phyloP scores from a whole-genome alignment of 2,888 invertebrate species.

The Apamea anceps region DNA sequence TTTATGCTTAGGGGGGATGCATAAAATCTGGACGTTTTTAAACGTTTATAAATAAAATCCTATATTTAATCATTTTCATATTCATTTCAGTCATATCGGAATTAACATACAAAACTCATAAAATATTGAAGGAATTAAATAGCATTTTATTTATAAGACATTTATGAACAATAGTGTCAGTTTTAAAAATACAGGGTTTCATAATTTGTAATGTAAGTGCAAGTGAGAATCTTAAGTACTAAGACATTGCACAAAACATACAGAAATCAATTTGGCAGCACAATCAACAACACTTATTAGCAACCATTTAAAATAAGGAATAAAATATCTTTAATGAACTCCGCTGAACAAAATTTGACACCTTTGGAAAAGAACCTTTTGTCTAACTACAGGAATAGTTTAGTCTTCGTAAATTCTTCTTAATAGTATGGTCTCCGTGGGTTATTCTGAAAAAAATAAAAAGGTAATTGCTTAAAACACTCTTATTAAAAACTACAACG shows the following conservation, averaged over 20 bases:
- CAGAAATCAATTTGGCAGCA: slow-evolving; percentile 46
- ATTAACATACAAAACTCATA: slow-evolving; percentile 25
- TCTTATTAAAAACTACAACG: not conserved
- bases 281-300: slow-evolving; percentile 34
- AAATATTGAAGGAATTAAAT: slow-evolving; percentile 28
- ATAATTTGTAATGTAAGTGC: slow-evolving; percentile 45
- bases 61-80: slow-evolving; percentile 8
- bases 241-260: slow-evolving; percentile 10
- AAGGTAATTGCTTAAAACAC: slow-evolving; percentile 1
- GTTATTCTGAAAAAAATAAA: slow-evolving; percentile 92
- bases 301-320: slow-evolving; percentile 41
- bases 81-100: slow-evolving; percentile 19
- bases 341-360: slow-evolving; percentile 26
- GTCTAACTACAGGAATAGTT: slow-evolving; percentile 55
- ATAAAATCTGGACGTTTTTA: slow-evolving; percentile 5
- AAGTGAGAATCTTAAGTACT: slow-evolving; percentile 37
- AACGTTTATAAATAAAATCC: slow-evolving; percentile 22
- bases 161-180: not conserved
- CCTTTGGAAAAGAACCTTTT: slow-evolving; percentile 32
- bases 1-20: not conserved
- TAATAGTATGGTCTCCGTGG: slow-evolving; percentile 96
- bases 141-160: slow-evolving; percentile 2
- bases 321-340: slow-evolving; percentile 29
- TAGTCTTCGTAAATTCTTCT: slow-evolving; percentile 63
- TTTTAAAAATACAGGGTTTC: slow-evolving; percentile 15